phyloP scores from a whole-genome alignment of 2,113 vertebrate species.

The Antigone vipio region DNA sequence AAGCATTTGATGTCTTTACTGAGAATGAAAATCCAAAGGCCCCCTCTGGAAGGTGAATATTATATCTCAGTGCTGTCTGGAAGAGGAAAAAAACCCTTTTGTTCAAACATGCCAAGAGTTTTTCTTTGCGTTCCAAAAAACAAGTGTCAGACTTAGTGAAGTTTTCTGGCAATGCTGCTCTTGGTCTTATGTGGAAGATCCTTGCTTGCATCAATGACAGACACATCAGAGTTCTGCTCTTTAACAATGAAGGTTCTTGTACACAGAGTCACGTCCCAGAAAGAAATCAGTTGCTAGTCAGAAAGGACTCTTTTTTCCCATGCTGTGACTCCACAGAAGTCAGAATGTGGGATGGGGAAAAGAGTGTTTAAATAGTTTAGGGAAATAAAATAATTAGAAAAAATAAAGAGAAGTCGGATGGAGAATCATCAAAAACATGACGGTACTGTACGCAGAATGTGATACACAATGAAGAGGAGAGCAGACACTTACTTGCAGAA shows the following conservation, averaged over 20 bases:
- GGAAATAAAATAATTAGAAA: not conserved
- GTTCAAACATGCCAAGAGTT: not conserved
- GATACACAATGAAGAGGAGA: not conserved
- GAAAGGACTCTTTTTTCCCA: not conserved
- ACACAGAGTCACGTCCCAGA: not conserved
- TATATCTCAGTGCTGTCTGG: slow-evolving; percentile 63
- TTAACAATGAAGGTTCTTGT: not conserved
- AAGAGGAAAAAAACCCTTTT: not conserved
- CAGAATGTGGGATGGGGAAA: not conserved
- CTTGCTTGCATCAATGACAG: not conserved
- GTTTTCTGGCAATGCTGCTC: not conserved
- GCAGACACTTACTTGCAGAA: slow-evolving; percentile 54
- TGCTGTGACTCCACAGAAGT: not conserved
- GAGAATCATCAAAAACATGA: not conserved
- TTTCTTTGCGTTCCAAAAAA: not conserved
- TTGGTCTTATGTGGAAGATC: not conserved
- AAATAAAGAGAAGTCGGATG: not conserved
- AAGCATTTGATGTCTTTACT: slow-evolving; percentile 27
- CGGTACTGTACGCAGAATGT: not conserved
- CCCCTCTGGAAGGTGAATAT: slow-evolving; percentile 47
- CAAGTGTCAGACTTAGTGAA: not conserved
- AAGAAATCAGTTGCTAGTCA: not conserved
- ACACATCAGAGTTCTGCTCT: not conserved
- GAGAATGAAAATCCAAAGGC: slow-evolving; percentile 55
- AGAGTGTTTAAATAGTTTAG: not conserved